These are phyloP conservation scores for Lasioglossum malachurum DNA, from an alignment of 2,888 invertebrate species.

Conservation along the genomic window DNA sequence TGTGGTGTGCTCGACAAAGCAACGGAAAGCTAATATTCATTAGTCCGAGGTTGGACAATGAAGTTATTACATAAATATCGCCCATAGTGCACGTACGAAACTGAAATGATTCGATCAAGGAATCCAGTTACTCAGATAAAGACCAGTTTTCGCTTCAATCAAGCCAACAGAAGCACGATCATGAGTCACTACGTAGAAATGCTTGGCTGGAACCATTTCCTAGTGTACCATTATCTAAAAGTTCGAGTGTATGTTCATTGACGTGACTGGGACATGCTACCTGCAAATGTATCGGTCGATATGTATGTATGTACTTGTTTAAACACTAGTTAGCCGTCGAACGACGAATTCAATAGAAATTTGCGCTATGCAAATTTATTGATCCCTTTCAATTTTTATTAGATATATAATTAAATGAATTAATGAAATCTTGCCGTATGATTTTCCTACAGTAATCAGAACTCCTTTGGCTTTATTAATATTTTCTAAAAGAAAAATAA, in stretches of 20 bases:
- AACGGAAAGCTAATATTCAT: not conserved
- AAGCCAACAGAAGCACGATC: slow-evolving; percentile 46
- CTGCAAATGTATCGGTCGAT: not conserved
- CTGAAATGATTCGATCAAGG: not conserved
- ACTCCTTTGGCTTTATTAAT: no score
- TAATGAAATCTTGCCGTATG: no score
- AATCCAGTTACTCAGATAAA: slow-evolving; percentile 42
- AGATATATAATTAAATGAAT: no score
- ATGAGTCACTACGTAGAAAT: slow-evolving; percentile 44
- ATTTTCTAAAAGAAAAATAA: no score
- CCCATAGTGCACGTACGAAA: not conserved
- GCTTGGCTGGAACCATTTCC: slow-evolving; percentile 18
- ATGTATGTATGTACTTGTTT: not conserved
- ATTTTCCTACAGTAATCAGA: no score
- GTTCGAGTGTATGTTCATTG: slow-evolving; percentile 10
- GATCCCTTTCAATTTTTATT: no score
- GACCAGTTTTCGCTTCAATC: slow-evolving; percentile 37
- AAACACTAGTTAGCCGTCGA: not conserved
- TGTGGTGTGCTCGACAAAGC: not conserved
- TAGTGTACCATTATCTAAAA: slow-evolving; percentile 20
- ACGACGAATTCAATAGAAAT: not conserved
- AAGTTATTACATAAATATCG: slow-evolving; percentile 4
- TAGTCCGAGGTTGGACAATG: not conserved
- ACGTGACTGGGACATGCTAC: slow-evolving; percentile 22
- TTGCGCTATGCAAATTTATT: not conserved